Conservation (phyloP, 2,888 invertebrate species). For the Epinotia nisella region DNA sequence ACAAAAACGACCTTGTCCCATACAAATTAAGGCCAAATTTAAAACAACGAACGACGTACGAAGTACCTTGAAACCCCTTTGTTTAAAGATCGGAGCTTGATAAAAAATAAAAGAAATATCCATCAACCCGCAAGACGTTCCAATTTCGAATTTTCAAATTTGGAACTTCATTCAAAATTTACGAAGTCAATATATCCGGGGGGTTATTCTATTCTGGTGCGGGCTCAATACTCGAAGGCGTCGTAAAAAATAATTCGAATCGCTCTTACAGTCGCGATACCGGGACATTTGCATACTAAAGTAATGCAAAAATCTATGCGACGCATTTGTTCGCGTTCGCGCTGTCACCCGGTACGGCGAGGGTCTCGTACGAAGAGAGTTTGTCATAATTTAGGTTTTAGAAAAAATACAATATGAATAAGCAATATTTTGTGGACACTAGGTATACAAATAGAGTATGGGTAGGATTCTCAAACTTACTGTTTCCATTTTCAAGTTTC, state of each 20-base stretch:
- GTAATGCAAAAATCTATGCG: constrained; percentile 85
- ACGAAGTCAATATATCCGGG: constrained; percentile 66
- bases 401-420: neutral
- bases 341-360: constrained; percentile 53
- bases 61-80: constrained; percentile 11
- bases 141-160: constrained; percentile 62
- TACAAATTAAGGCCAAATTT: neutral
- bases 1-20: neutral
- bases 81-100: neutral
- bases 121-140: constrained; percentile 38
- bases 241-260: constrained; percentile 86
- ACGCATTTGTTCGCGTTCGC: constrained; percentile 67
- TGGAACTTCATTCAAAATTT: constrained; percentile 73
- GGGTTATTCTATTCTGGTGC: constrained; percentile 70
- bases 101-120: constrained; percentile 20
- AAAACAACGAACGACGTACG: neutral
- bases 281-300: constrained; percentile 83
- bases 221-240: constrained; percentile 82
- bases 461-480: neutral
- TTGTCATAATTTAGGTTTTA: neutral
- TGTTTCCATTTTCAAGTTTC: too few relatives aligned
- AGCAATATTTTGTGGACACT: too few relatives aligned
- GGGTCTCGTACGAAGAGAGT: constrained; percentile 38
- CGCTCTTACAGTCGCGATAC: constrained; percentile 83
- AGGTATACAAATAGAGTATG: neutral